Evolutionary conservation across 2,797 vertebrate species (phyloP), one percentile per base, ranked within the genome.

Genomic region (Ficedula albicollis): DNA sequence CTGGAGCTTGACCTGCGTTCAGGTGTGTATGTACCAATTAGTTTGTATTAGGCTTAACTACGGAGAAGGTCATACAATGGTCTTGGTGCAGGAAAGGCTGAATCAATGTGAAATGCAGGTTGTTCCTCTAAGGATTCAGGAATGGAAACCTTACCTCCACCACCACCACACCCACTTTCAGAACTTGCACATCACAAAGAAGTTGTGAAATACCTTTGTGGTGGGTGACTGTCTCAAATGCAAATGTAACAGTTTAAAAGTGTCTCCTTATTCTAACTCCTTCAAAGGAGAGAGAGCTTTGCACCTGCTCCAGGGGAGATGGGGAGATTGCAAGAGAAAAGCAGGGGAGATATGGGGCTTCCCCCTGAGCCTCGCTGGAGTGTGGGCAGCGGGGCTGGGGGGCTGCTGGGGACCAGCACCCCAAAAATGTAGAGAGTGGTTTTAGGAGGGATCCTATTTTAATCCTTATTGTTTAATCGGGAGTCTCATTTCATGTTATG

Each of bases 191-290:
- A 72, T 93, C 90, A 79, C 29, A 83, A 90, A 84, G 75, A 76
- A 75, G 46, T 77, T 87, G 80, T 74, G 64, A 87, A 94, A 91
- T 75, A 69, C 58, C 51, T 75, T 79, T 34, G 41, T 74, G 43
- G 14, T 30, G 3, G 19, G 22, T 38, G 10, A 6, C 43, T 69
- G 46, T 69, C 62, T 84, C 60, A 58, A 68, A 89, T 93, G 89
- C 66, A 95, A 94, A 92, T 60, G 9, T 13, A 32, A 64, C 30
- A 29, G 44, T 34, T 86, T 49, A 6, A 51, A 91, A 79, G 27
- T 44, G 18, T 54, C 43, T 89, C 49, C 26, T 84, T 49, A 18
- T 44, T 95, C 94, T 81, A 90, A 88, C 63, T 67, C 87, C 12
- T 85, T 81, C 30, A 36, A 80, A n/a, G 3, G 8, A 36, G 60